Evolutionary conservation across 2,113 vertebrate genomes (phyloP), one percentile per base, ranked within the genome.

Genomic region (Cebus imitator): DNA sequence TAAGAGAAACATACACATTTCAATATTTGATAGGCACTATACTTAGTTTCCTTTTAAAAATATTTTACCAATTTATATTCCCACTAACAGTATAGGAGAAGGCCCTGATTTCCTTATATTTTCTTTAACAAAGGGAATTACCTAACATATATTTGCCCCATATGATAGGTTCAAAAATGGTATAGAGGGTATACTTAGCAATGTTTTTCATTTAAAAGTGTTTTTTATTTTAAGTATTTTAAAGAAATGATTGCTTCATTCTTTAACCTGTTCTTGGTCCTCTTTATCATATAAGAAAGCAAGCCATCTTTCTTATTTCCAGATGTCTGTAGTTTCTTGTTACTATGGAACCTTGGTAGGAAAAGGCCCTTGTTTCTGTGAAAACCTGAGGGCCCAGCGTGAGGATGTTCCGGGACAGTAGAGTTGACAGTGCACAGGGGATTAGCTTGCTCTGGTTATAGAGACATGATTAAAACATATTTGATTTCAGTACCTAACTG

Each of bases 401-500:
- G 2, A 57, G n/a, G 61, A 32, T 85, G 20, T 89, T 80, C 58
- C 21, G 43, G 48, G 61, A 84, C 21, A 76, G 61, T 8, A 10
- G 61, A 50, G 35, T 2, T 91, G 90, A 66, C 2, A 0, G 68
- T n/a, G 68, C 16, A 32, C 66, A 45, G 57, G 52, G 32, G n/a
- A 79, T 79, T 32, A 75, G 21, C 68, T 95, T 64, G 52, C 35
- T 58, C 27, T 95, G 82, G 25, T 55, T 80, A 70, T 23, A 70
- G 58, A 91, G 79, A 45, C 1, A 17, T n/a, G 66, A 91, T 64
- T 61, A 61, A 88, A 94, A 68, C 37, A 37, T 78, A 64, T 20
- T 83, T 92, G 55, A 37, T 86, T 97, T 95, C 23, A 66, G 37
- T 75, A 21, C 8, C 95, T 94, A 55, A 95, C 79, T 76, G 58